Evolutionary conservation across 2,888 invertebrate genomes (phyloP).

Genomic region (Lamellibrachia satsuma): DNA sequence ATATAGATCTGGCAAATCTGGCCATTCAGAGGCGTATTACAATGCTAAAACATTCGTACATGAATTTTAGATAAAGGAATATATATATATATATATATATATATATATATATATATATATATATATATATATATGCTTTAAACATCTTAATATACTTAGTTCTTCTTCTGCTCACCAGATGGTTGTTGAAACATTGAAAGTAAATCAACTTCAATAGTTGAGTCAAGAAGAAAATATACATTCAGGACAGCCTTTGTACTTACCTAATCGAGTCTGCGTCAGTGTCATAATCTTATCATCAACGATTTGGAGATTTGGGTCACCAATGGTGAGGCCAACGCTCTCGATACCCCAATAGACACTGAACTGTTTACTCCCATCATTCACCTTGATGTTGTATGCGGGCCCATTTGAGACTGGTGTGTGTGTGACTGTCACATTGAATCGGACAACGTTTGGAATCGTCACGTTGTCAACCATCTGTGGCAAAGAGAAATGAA

Average conservation of each 20-base stretch:
- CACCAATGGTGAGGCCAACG: conserved; percentile 26
- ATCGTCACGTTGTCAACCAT: conserved; percentile 26
- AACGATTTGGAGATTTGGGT: conserved; percentile 13
- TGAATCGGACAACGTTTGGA: conserved; percentile 32
- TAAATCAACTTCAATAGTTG: too few relatives aligned
- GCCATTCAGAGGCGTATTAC: too few relatives aligned
- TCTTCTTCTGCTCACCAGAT: too few relatives aligned
- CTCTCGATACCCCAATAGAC: conserved; percentile 24
- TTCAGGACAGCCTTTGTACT: not conserved
- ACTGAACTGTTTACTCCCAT: conserved; percentile 28
- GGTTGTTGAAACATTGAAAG: too few relatives aligned
- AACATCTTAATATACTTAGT: too few relatives aligned
- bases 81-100: too few relatives aligned
- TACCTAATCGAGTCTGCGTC: conserved; percentile 17
- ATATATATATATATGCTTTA: too few relatives aligned
- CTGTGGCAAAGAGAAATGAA: not conserved
- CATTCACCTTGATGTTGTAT: conserved; percentile 22
- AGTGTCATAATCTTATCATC: conserved; percentile 27
- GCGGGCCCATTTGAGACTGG: not conserved
- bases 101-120: too few relatives aligned
- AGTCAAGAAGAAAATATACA: too few relatives aligned
- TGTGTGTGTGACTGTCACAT: conserved; percentile 20
- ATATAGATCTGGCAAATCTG: too few relatives aligned
- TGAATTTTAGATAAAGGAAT: too few relatives aligned
- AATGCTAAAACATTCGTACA: too few relatives aligned